Evolutionary conservation across 2,113 vertebrate species (phyloP).

Genomic region (Reinhardtius hippoglossoides): DNA sequence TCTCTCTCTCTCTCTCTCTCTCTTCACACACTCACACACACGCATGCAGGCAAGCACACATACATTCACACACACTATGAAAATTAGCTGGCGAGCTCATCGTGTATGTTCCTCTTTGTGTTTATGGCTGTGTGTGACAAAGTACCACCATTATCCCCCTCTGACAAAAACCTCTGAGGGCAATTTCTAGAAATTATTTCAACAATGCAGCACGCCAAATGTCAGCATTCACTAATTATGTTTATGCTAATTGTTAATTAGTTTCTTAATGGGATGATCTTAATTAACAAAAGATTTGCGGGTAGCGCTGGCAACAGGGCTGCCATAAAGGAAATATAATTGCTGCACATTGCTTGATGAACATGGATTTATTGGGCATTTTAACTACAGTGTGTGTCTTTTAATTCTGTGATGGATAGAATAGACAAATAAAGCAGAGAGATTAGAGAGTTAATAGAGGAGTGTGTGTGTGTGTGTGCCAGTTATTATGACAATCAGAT

Average conservation of each 20-base stretch:
- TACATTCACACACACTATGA: neutral
- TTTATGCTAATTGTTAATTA: conserved; percentile 99
- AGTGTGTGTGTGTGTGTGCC: neutral
- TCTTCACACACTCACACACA: neutral
- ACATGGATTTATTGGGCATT: conserved; percentile 83
- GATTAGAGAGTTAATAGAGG: neutral
- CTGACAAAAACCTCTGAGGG: conserved; percentile 93
- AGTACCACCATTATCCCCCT: conserved; percentile 88
- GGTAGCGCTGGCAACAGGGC: conserved; percentile 67
- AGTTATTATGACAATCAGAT: neutral
- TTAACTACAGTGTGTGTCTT: conserved; percentile 62
- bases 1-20: no score
- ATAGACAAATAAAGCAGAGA: conserved; percentile 15
- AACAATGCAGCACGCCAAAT: conserved; percentile 97
- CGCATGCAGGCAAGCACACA: neutral
- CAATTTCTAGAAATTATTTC: conserved; percentile 98
- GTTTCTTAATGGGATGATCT: conserved; percentile 92
- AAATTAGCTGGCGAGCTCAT: neutral
- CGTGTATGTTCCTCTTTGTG: neutral
- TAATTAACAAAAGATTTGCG: conserved; percentile 94
- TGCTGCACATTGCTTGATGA: conserved; percentile 78
- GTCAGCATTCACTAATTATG: conserved; percentile 97
- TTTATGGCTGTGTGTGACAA: conserved; percentile 52
- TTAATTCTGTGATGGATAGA: conserved; percentile 74
- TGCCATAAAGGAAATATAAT: conserved; percentile 84